Evolutionary conservation across 2,797 vertebrate genomes (phyloP), one percentile per base, ranked within the genome.

Genomic region (Cephalopachus bancanus): DNA sequence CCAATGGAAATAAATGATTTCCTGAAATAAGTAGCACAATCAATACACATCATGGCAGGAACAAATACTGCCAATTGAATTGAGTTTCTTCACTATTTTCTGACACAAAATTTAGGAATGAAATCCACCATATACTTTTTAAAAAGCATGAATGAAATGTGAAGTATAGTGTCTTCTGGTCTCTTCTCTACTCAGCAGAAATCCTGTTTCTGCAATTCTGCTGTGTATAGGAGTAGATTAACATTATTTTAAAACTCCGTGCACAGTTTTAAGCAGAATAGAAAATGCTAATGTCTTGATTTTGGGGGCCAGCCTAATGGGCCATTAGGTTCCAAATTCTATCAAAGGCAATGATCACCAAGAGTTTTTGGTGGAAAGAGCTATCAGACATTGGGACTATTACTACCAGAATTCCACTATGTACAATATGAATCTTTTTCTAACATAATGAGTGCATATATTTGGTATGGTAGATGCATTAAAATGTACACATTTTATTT

Each of bases 381-480:
- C 76, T 88, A 37, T 85, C 30, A 90, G 49, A 51, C 69, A 64
- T 26, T 71, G n/a, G 79, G 15, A 76, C 17, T 30, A 49, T 76
- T 86, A 75, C 75, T 89, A 80, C 37, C 44, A 94, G 28, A 87
- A 90, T 51, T 89, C 28, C 76, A 60, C 83, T 81, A 59, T 55
- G 64, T 65, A 33, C 33, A 59, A 74, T 91, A 74, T 57, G 53
- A 59, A 62, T 81, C 33, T 74, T 92, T 81, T 76, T 62, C 37
- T 62, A 55, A 49, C 22, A 74, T 28, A 90, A 76, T 49, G 22
- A 84, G 8, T 5, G 14, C 10, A 84, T 62, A 83, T 6, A 55
- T 75, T 76, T 53, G 53, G 12, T 26, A 78, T 15, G 12, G 51
- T 2, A 72, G 72, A 92, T 55, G 5, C 17, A 80, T 92, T 87